Evolutionary conservation across 2,797 vertebrate genomes (phyloP).

Genomic region (Chrosomus eos): DNA sequence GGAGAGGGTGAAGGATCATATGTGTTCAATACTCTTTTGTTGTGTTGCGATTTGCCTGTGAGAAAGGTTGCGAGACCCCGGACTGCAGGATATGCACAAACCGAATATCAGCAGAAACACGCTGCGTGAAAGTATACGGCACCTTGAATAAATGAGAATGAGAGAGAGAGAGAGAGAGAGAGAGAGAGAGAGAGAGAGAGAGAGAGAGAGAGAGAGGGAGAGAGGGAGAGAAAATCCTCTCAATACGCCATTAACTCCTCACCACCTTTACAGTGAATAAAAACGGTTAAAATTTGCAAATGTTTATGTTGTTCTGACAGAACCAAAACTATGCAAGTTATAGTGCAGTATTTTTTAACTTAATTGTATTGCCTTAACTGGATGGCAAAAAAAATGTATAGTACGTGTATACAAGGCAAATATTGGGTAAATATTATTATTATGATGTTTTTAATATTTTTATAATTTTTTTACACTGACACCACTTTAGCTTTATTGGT

Average conservation of each 20-base stretch:
- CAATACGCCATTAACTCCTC: neutral
- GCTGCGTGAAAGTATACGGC: conserved; percentile 39
- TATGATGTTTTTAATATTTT: neutral
- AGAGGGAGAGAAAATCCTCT: neutral
- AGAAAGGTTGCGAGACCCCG: conserved; percentile 70
- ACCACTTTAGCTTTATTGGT: neutral
- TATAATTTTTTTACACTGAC: neutral
- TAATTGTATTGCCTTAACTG: neutral
- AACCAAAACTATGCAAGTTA: neutral
- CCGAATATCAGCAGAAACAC: conserved; percentile 69
- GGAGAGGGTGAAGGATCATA: conserved; percentile 78
- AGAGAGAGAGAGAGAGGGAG: neutral
- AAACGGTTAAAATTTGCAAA: neutral
- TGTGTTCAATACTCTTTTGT: conserved; percentile 76
- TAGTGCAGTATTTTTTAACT: neutral
- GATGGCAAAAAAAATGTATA: neutral
- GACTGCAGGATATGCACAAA: conserved; percentile 63
- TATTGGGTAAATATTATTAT: neutral
- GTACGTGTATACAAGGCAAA: neutral
- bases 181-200: neutral
- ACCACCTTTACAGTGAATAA: neutral
- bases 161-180: neutral
- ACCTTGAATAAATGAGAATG: conserved; percentile 24
- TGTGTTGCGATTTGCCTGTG: conserved; percentile 67
- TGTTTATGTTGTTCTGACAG: neutral